phyloP scores from a whole-genome alignment of 2,888 invertebrate genomes.

The Calliopum simillimum region DNA sequence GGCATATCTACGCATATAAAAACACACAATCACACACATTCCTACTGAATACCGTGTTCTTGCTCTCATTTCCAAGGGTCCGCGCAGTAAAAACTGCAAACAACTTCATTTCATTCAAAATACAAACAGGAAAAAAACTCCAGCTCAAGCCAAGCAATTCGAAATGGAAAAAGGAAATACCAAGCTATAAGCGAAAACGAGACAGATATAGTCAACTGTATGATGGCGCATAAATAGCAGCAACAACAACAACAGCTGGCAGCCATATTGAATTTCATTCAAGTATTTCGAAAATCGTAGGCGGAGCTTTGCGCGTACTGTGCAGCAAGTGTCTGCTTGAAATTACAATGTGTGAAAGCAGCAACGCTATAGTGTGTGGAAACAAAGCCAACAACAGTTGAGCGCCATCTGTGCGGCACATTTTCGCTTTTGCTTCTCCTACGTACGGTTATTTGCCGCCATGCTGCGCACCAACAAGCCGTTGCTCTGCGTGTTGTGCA shows the following conservation, averaged over 20 bases:
- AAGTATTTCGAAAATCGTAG: slow-evolving; percentile 64
- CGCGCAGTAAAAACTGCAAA: background rate
- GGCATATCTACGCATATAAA: background rate
- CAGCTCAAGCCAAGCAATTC: too few relatives aligned
- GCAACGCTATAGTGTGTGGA: slow-evolving; percentile 47
- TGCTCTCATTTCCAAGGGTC: background rate
- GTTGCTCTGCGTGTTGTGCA: slow-evolving; percentile 26
- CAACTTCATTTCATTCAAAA: slow-evolving; percentile 11
- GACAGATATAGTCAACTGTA: background rate
- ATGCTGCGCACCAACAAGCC: slow-evolving; percentile 32
- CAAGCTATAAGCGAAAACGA: background rate
- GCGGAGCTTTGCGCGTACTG: slow-evolving; percentile 57
- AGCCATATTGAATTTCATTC: slow-evolving; percentile 65
- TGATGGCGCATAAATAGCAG: background rate
- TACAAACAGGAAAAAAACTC: too few relatives aligned
- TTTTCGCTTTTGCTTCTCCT: background rate
- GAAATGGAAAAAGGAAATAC: background rate
- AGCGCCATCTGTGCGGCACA: background rate
- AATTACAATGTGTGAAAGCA: slow-evolving; percentile 34
- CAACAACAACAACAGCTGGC: slow-evolving; percentile 15
- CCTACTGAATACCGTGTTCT: background rate
- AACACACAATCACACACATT: slow-evolving; percentile 14
- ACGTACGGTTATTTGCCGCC: background rate
- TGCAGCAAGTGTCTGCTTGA: slow-evolving; percentile 35
- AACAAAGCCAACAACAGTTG: background rate